Evolutionary conservation across 2,113 vertebrate species (phyloP), one percentile per base, ranked within the genome.

Genomic region (Calidris pygmaea): DNA sequence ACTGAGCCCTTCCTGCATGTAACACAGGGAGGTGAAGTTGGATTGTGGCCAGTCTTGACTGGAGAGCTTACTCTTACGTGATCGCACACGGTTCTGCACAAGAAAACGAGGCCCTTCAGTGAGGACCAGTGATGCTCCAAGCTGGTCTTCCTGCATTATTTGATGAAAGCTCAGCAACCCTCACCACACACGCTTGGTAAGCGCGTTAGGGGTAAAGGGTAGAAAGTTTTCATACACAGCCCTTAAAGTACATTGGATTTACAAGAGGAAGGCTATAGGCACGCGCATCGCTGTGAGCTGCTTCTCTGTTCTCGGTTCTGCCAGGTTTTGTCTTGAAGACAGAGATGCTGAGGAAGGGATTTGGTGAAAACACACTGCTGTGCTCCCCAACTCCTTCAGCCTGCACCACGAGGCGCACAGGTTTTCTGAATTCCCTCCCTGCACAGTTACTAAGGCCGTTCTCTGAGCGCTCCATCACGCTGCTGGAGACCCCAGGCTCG

Each of bases 321-420:
- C n/a, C 16, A 55, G 37, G 13, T 53, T 88, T 75, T 6, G 18
- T 18, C 32, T 55, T 55, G 34, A 91, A 81, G 45, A 58, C 9
- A 67, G 62, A 56, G 20, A 85, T 18, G 39, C 3, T 30, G 74
- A 78, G 43, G 20, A 78, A 74, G 24, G 3, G 5, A 29, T 66
- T 47, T 39, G 23, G 8, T 55, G 22, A 79, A 68, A 82, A 79
- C 12, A 34, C 8, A 62, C 0, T 17, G 29, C 30, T 45, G 7
- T 30, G 35, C 12, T 53, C 56, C 24, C 34, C 39, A 81, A 4
- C 29, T 74, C 55, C 67, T 63, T 35, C 56, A 14, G 11, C 34
- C 48, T 10, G 30, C 39, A 67, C 34, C 0, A 0, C 7, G 10
- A 78, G 30, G 52, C 14, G 45, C 30, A 43, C 8, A 17, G 39